Conservation (phyloP, 2,113 vertebrate genomes). For the Scophthalmus maximus region DNA sequence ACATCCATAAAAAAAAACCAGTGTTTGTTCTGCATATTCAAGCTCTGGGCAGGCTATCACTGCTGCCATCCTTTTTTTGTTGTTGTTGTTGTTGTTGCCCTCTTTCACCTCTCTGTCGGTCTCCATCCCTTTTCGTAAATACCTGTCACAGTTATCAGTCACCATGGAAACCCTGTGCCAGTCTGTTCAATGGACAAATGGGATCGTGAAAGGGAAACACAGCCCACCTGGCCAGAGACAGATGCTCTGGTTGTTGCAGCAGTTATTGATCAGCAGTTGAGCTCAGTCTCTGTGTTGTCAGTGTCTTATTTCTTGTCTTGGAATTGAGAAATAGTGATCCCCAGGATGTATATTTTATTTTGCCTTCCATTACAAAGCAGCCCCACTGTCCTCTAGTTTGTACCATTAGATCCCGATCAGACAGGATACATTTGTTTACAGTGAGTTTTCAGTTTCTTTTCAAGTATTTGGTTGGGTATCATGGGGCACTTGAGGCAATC, state of each 20-base stretch:
- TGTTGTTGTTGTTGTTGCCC: not conserved
- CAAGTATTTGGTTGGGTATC: not conserved
- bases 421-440: too few relatives aligned
- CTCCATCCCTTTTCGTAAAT: conserved; percentile 18
- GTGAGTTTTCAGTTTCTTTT: not conserved
- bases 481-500: not conserved
- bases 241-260: not conserved
- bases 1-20: not conserved
- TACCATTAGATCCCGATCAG: too few relatives aligned
- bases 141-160: conserved; percentile 36
- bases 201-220: conserved; percentile 47
- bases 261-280: not conserved
- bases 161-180: conserved; percentile 50
- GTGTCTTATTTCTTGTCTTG: too few relatives aligned
- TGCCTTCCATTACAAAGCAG: too few relatives aligned
- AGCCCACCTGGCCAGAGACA: conserved; percentile 27
- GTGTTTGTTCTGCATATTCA: conserved; percentile 26
- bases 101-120: not conserved
- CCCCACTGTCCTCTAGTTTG: too few relatives aligned
- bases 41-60: not conserved
- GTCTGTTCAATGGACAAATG: conserved; percentile 43
- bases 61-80: too few relatives aligned
- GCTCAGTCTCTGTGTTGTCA: not conserved
- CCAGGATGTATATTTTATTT: too few relatives aligned
- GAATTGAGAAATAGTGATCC: too few relatives aligned